These are phyloP conservation scores for Tylochromis polylepis DNA, from an alignment of 2,113 vertebrate genomes.

Conservation along the genomic window DNA sequence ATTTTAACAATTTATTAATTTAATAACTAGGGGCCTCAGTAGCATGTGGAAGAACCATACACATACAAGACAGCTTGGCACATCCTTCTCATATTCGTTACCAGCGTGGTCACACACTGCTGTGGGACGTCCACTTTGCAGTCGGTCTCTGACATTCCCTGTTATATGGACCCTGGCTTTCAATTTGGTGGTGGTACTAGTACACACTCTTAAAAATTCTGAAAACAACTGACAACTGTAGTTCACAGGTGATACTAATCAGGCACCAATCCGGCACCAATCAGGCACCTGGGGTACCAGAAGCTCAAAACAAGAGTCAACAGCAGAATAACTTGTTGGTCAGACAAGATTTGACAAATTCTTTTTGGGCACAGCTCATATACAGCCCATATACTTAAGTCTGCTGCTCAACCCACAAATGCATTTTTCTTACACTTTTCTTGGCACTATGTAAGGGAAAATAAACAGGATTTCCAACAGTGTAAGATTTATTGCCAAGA, in stretches of 20 bases:
- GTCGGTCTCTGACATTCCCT: neutral
- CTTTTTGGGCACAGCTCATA: too few relatives aligned
- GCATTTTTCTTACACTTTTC: neutral
- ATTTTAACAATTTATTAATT: neutral
- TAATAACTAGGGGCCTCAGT: neutral
- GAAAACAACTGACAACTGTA: neutral
- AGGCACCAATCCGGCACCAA: neutral
- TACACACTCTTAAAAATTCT: neutral
- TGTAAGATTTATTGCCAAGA: neutral
- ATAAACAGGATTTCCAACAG: neutral
- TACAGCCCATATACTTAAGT: neutral
- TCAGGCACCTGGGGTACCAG: neutral
- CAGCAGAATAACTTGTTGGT: neutral
- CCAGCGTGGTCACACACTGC: neutral
- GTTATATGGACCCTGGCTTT: neutral
- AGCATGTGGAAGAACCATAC: neutral
- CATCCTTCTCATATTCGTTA: neutral
- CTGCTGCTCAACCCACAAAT: neutral
- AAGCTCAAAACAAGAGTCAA: neutral
- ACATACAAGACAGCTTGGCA: neutral
- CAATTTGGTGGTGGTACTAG: neutral
- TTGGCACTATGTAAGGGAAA: neutral
- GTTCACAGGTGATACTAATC: neutral
- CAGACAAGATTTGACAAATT: neutral
- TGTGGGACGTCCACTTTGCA: neutral